Evolutionary conservation across 2,888 invertebrate species (phyloP).

Genomic region (Clivina fossor): DNA sequence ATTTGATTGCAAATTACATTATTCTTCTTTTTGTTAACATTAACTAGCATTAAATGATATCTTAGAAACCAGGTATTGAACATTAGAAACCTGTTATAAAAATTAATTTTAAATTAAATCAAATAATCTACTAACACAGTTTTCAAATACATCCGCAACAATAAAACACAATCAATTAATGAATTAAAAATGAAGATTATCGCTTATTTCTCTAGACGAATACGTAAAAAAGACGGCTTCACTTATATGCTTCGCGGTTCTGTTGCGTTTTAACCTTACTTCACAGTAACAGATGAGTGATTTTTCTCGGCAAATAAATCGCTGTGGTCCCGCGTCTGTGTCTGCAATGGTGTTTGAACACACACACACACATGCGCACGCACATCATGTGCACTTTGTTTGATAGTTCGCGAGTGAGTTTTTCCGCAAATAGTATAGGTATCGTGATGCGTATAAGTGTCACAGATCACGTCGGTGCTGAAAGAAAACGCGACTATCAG

Average conservation of each 20-base stretch:
- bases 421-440: slow-evolving; percentile 15
- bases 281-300: slow-evolving; percentile 3
- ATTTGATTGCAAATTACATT: too few relatives aligned
- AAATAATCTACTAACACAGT: background rate
- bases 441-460: slow-evolving; percentile 23
- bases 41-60: too few relatives aligned
- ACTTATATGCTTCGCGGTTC: too few relatives aligned
- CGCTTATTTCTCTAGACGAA: background rate
- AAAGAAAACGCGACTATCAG: slow-evolving; percentile 26
- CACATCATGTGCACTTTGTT: slow-evolving; percentile 1
- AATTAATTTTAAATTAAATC: background rate
- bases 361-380: too few relatives aligned
- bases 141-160: background rate
- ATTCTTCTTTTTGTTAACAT: too few relatives aligned
- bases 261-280: too few relatives aligned
- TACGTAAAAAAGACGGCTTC: background rate
- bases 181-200: background rate
- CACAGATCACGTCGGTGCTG: slow-evolving; percentile 28
- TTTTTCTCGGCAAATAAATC: slow-evolving; percentile 9
- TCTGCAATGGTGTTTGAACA: too few relatives aligned
- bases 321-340: too few relatives aligned
- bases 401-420: slow-evolving; percentile 26
- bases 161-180: background rate
- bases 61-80: too few relatives aligned
- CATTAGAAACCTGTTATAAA: too few relatives aligned